Evolutionary conservation across 2,797 vertebrate species (phyloP).

Genomic region (Semotilus atromaculatus): DNA sequence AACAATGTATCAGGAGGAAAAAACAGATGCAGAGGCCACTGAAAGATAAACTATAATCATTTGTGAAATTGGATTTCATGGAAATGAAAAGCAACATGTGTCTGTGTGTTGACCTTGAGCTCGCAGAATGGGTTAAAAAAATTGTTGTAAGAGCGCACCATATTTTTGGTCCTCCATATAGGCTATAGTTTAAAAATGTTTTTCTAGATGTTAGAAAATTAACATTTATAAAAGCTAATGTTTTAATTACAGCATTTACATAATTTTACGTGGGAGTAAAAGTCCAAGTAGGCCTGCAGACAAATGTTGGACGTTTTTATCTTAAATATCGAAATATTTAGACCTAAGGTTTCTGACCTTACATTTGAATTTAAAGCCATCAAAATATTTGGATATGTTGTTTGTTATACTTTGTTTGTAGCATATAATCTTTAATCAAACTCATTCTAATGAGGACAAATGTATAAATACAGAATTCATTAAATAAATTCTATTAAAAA

Average conservation of each 20-base stretch:
- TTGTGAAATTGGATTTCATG: background rate
- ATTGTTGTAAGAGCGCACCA: too few relatives aligned
- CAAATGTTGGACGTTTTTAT: background rate
- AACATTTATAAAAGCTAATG: background rate
- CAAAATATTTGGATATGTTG: background rate
- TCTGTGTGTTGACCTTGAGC: background rate
- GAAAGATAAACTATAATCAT: background rate
- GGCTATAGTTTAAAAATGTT: background rate
- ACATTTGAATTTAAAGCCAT: background rate
- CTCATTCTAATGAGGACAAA: background rate
- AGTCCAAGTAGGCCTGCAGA: background rate
- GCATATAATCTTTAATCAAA: background rate
- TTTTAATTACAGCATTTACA: background rate
- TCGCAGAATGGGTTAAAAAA: background rate
- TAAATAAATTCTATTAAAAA: background rate
- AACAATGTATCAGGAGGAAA: conserved; percentile 1
- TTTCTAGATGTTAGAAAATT: background rate
- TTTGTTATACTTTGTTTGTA: background rate
- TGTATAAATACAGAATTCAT: background rate
- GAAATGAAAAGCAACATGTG: background rate
- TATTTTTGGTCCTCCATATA: background rate
- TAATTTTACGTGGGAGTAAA: background rate
- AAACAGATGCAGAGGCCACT: conserved; percentile 2
- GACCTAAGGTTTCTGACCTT: background rate
- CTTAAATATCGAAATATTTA: background rate